Conservation (phyloP, 2,888 invertebrate species). For the Dioctria rufipes region DNA sequence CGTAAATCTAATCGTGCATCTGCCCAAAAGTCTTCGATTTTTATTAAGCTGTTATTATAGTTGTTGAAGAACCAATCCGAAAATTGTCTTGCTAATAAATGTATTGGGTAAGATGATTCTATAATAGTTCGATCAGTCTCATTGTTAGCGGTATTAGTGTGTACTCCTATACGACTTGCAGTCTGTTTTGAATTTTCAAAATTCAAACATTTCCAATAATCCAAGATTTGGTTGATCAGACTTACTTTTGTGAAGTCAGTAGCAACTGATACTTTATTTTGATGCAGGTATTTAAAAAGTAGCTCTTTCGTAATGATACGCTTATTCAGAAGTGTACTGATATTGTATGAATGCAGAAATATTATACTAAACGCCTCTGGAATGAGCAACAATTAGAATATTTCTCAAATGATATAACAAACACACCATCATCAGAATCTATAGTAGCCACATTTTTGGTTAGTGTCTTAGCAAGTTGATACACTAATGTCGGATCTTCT, state of each 20-base stretch:
- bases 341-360: constrained; percentile 72
- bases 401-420: neutral
- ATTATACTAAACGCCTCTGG: constrained; percentile 74
- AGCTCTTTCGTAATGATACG: constrained; percentile 73
- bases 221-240: constrained; percentile 71
- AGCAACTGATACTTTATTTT: constrained; percentile 70
- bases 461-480: constrained; percentile 53
- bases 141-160: neutral
- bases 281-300: constrained; percentile 74
- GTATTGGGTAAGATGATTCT: constrained; percentile 65
- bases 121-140: neutral
- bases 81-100: constrained; percentile 74
- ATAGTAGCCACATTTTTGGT: constrained; percentile 56
- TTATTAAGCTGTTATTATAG: constrained; percentile 70
- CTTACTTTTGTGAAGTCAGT: constrained; percentile 73
- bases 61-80: constrained; percentile 75
- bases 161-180: neutral
- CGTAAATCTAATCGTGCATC: constrained; percentile 69
- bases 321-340: constrained; percentile 72
- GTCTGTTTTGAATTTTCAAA: constrained; percentile 25
- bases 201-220: constrained; percentile 69
- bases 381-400: constrained; percentile 59
- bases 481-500: constrained; percentile 53
- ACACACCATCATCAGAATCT: constrained; percentile 28
- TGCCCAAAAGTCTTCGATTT: constrained; percentile 74